Evolutionary conservation across 1,140 invertebrate genomes (phyloP), one percentile per base, ranked within the genome.

Genomic region (Tigriopus japonicus): DNA sequence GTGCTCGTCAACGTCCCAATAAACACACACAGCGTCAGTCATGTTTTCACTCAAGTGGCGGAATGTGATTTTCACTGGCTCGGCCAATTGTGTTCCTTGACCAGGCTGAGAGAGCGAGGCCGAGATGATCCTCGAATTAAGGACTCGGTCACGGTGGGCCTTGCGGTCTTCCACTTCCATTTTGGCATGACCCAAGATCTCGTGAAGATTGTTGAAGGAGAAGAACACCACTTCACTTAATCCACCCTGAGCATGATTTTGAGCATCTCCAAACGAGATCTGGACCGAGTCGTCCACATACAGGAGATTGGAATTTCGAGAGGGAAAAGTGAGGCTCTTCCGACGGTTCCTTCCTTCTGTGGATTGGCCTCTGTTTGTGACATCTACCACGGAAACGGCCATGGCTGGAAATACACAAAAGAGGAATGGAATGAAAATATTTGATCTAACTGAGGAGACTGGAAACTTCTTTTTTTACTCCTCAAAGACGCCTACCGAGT

Each of bases 71-170:
- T 77, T 79, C 0, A 93, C 87, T 24, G 88, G 87, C 68, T 92
- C 80, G 0, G 80, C 81, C 7, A 94, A 73, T 68, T 88, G 83
- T 59, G 87, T 86, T 68, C 89, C 86, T 10, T 85, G 77, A 0
- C 85, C 85, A 52, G 62, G 64, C 72, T 87, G 85, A 43, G 86
- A 86, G 53, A 91, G 73, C 58, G 88, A 91, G 1, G 89, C 90
- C 23, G 90, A 92, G 68, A 96, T 87, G n/a, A 95, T 83, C 76
- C 87, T 84, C 59, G 85, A 87, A 71, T 89, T 91, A 54, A 93
- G 74, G 21, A 68, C 63, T 24, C 56, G 42, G 40, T 17, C 17
- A 13, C 42, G 14, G 15, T 14, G 28, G 35, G 17, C 28, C 15
- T 41, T 17, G 21, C 10, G 13, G 55, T 58, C 55, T 10, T 41